Conservation (phyloP, 2,888 invertebrate species). For the Mythimna vitellina region DNA sequence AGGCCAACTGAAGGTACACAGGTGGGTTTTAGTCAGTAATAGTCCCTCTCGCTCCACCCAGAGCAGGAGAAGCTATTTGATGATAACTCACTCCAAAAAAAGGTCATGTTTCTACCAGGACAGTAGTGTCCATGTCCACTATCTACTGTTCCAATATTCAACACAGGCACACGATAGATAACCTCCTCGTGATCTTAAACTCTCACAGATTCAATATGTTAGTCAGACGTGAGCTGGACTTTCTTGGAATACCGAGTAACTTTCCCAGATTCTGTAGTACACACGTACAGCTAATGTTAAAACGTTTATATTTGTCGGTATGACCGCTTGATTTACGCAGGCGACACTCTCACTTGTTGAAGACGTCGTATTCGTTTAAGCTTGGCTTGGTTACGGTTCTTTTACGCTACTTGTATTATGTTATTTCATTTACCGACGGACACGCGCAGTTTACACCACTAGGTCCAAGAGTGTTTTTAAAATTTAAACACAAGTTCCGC, state of each 20-base stretch:
- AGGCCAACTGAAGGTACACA: no score
- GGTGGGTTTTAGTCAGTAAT: no score
- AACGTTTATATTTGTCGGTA: slow-evolving; percentile 30
- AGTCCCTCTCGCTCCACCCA: no score
- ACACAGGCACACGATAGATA: slow-evolving; percentile 62
- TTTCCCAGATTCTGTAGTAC: slow-evolving; percentile 51
- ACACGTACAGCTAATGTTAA: slow-evolving; percentile 31
- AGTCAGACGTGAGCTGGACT: slow-evolving; percentile 51
- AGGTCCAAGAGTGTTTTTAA: background rate
- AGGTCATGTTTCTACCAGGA: background rate
- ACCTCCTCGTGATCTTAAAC: slow-evolving; percentile 67
- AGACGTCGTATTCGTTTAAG: slow-evolving; percentile 8
- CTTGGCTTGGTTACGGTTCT: background rate
- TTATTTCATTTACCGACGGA: background rate
- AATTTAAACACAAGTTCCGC: background rate
- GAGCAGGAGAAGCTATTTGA: background rate
- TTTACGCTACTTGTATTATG: background rate
- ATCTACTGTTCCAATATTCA: slow-evolving; percentile 47
- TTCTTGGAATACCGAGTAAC: slow-evolving; percentile 59
- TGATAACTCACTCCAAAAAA: background rate
- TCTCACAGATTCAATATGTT: slow-evolving; percentile 69
- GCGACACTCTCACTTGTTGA: slow-evolving; percentile 35
- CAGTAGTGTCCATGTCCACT: background rate
- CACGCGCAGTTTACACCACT: no score
- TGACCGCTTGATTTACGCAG: slow-evolving; percentile 18